Evolutionary conservation across 2,888 invertebrate genomes (phyloP), one percentile per base, ranked within the genome.

Genomic region (Plutella xylostella): DNA sequence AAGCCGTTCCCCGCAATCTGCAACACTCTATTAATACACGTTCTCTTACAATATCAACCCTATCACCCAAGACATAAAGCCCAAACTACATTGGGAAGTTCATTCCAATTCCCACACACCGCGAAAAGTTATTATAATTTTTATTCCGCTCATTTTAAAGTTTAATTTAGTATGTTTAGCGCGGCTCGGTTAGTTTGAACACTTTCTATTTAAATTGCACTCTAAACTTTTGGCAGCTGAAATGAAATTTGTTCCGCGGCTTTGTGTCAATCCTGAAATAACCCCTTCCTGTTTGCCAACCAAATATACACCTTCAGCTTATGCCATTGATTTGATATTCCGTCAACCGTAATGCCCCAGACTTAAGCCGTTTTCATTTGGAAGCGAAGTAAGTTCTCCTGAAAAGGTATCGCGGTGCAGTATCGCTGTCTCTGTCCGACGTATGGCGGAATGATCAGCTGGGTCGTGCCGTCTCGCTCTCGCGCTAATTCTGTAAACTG

Each of bases 181-280:
- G n/a, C n/a, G n/a, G n/a, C n/a, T n/a, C n/a, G n/a, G n/a, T n/a
- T n/a, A n/a, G n/a, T n/a, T n/a, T n/a, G 6, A 28, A 28, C 31
- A 14, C 12, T 30, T 41, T 30, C 31, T 70, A 67, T 72, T 76
- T 68, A 68, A 69, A 66, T 68, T 72, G 69, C 70, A 73, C 72
- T 78, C 66, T 69, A 72, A 72, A 74, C 68, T 72, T 72, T 68
- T 61, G 63, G 65, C 61, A 61, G 72, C 69, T 72, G 58, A 72
- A 73, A 76, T 74, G 68, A 77, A 78, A 78, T 76, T 77, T 76
- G 75, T 73, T 74, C 62, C 66, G 63, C 65, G 55, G 60, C 55
- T 50, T 56, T 63, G 60, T 61, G 62, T 64, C 61, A 61, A 65
- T 64, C 68, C 65, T 64, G 64, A 69, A 76, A 76, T 73, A 77